These are phyloP conservation scores for Tadarida brasiliensis DNA, from an alignment of 2,797 vertebrate species.

Conservation along the genomic window DNA sequence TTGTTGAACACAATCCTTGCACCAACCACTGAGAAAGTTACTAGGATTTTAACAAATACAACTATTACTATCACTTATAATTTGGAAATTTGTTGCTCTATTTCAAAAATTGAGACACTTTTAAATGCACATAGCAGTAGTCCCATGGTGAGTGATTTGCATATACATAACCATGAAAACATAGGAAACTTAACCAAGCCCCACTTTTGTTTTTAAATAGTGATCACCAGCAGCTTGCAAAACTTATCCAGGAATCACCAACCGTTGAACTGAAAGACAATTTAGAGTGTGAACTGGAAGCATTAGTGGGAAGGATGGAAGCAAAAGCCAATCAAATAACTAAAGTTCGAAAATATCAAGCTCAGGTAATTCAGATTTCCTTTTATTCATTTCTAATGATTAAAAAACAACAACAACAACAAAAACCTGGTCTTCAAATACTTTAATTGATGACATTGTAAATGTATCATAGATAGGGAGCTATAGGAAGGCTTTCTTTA, in stretches of 20 bases:
- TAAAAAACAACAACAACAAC: not conserved
- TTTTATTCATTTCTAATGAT: not conserved
- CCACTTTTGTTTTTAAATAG: slow-evolving; percentile 84
- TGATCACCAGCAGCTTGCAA: slow-evolving; percentile 93
- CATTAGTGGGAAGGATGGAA: slow-evolving; percentile 94
- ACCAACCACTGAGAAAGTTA: not conserved
- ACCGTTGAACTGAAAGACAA: slow-evolving; percentile 89
- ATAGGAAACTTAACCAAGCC: not conserved
- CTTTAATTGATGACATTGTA: not conserved
- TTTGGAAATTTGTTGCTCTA: not conserved
- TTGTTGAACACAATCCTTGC: not conserved
- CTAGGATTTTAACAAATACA: not conserved
- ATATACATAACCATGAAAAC: not conserved
- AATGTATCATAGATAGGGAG: not conserved
- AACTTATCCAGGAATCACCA: slow-evolving; percentile 91
- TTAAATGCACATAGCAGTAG: not conserved
- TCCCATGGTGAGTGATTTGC: not conserved
- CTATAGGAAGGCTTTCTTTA: not conserved
- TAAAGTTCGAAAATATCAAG: slow-evolving; percentile 93
- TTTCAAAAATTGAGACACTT: not conserved
- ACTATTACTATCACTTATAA: not conserved
- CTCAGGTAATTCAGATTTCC: slow-evolving; percentile 87
- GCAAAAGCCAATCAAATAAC: slow-evolving; percentile 96
- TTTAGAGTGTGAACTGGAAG: slow-evolving; percentile 92
- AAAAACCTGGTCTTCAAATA: not conserved